These are phyloP conservation scores for Acanthaster planci DNA, from an alignment of 35 echinoderm and acorn worm species.

Conservation along the genomic window DNA sequence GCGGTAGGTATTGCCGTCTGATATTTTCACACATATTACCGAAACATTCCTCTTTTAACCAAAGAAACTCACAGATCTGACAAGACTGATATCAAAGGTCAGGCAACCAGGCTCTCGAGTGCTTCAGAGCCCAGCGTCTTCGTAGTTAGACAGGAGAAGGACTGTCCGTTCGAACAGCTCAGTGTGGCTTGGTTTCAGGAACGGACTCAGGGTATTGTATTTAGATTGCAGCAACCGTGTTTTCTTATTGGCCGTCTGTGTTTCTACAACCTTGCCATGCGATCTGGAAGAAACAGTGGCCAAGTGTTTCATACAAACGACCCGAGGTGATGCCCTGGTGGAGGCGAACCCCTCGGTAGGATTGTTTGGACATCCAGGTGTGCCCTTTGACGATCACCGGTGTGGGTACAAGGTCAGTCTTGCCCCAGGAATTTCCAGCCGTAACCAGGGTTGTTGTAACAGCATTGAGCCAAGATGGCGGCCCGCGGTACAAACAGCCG, in stretches of 20 bases:
- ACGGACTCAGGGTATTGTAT: no score
- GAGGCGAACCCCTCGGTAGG: not conserved
- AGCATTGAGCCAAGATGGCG: no score
- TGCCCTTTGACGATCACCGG: not conserved
- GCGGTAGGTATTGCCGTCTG: not conserved
- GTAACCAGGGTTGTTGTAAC: no score
- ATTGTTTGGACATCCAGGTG: not conserved
- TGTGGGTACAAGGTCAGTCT: constrained; percentile 1
- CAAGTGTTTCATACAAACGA: not conserved
- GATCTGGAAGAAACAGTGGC: not conserved
- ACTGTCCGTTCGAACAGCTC: no score
- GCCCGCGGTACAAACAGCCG: no score
- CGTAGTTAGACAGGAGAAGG: no score
- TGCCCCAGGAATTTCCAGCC: no score
- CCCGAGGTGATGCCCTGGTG: not conserved
- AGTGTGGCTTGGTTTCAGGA: no score
- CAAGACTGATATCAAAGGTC: no score
- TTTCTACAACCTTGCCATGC: constrained; percentile 10
- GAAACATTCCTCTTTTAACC: not conserved
- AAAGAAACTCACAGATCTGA: no score
- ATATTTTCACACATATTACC: not conserved
- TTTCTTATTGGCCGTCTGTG: not conserved
- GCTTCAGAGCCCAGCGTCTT: no score
- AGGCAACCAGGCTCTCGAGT: no score
- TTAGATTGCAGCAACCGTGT: not conserved